These are phyloP conservation scores for Cranoglanis bouderius DNA, from an alignment of 2,113 vertebrate species.

Conservation along the genomic window DNA sequence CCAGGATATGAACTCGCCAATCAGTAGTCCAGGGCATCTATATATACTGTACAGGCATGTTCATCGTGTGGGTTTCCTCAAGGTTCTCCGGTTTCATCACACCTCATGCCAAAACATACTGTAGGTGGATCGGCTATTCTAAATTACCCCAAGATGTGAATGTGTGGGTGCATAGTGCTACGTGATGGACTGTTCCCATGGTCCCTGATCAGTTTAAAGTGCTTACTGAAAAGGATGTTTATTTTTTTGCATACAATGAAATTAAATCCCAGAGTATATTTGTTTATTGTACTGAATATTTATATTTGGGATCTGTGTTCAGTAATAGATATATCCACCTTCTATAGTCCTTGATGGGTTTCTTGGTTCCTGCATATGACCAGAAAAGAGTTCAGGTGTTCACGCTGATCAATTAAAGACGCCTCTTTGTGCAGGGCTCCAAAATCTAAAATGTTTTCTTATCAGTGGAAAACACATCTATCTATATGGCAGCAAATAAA, in stretches of 20 bases:
- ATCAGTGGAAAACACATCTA: conserved; percentile 34
- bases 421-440: neutral
- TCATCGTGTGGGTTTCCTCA: neutral
- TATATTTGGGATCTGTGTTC: neutral
- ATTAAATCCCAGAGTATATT: neutral
- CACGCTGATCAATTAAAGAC: neutral
- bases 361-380: neutral
- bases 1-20: neutral
- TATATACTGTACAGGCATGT: neutral
- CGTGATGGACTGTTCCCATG: neutral
- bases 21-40: neutral
- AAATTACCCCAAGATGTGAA: neutral
- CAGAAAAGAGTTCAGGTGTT: neutral
- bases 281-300: neutral
- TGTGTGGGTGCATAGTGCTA: neutral
- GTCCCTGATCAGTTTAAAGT: neutral
- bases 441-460: conserved; percentile 11
- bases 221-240: neutral
- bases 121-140: neutral
- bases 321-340: neutral
- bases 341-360: neutral
- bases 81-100: neutral
- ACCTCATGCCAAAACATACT: neutral
- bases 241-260: neutral
- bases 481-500: conserved; percentile 45